Base-by-base conservation (phyloP, 1,140 invertebrate species). In the Ooceraea biroi region DNA sequence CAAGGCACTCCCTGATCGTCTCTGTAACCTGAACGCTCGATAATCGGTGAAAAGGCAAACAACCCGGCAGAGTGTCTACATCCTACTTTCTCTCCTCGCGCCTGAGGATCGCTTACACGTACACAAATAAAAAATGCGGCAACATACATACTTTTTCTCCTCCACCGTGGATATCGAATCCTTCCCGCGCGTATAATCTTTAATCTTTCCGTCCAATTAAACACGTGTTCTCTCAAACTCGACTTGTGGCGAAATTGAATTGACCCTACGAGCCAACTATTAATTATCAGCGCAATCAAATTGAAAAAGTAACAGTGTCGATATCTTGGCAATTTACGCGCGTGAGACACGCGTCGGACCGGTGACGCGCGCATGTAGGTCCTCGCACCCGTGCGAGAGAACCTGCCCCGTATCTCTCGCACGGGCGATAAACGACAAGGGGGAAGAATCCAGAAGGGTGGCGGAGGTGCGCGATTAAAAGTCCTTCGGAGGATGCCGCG, bases 401-500 rank as follows among this genome's bases (percentile, higher is more conserved):
- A n/a, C 60, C 52, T 80, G 50, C 74, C 52, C 63, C 71, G 80
- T 84, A 77, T 87, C 69, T 90, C 84, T 46, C 87, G 84, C 86
- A 88, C 78, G 88, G 86, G 85, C 89, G 90, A 92, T 91, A 91
- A 91, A 91, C 83, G 89, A 87, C 80, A 82, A 71, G 72, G 76
- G 57, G 61, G 60, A 88, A 83, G 80, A 76, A 85, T 77, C 36
- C 58, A 85, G 77, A 88, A 50, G 22, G 74, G 27, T 41, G 76
- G 68, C 25, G 58, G 52, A 72, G 86, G 68, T 65, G 82, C 41
- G 86, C 91, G 89, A 91, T 92, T 92, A 91, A 91, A 92, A 91
- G 87, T 90, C 89, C 86, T 90, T 91, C 85, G 85, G 90, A 92
- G 91, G 85, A 91, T 88, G 90, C 88, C 90, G 91, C 88, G 86